These are phyloP conservation scores for Isaurus tuberculatus DNA, from an alignment of 92 coral and sea anemone species.

Conservation along the genomic window DNA sequence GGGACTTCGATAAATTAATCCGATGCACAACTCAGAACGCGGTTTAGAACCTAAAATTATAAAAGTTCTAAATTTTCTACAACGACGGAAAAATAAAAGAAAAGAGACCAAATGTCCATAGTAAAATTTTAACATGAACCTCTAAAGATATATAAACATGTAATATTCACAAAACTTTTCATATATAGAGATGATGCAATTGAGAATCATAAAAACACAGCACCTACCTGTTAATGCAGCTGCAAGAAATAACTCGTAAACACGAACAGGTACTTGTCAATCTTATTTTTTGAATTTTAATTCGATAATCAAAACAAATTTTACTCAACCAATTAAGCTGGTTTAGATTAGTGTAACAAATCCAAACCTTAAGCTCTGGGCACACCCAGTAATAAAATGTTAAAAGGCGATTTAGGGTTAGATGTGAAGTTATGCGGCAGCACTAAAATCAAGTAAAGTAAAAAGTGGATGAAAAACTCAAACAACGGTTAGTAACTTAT, in stretches of 20 bases:
- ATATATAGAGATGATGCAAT: not conserved
- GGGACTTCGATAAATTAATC: too few relatives aligned
- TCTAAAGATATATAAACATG: not conserved
- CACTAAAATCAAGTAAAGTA: too few relatives aligned
- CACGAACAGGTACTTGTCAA: conserved; percentile 28
- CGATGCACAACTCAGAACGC: too few relatives aligned
- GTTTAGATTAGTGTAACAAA: not conserved
- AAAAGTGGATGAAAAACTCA: too few relatives aligned
- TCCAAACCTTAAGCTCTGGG: too few relatives aligned
- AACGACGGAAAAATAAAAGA: not conserved
- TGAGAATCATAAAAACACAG: conserved; percentile 18
- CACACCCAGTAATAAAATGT: too few relatives aligned
- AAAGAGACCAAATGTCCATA: not conserved
- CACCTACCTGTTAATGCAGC: conserved; percentile 17
- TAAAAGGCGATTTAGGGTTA: too few relatives aligned
- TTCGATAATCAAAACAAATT: not conserved
- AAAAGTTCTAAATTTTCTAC: not conserved
- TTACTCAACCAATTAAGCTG: not conserved
- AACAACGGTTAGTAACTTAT: too few relatives aligned
- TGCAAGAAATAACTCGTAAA: not conserved
- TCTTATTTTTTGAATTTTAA: not conserved
- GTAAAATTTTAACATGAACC: not conserved
- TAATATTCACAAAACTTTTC: not conserved
- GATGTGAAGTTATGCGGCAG: too few relatives aligned
- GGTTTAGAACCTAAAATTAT: too few relatives aligned